Base-by-base conservation (phyloP, 1,140 invertebrate genomes). In the Acromyrmex heyeri region DNA sequence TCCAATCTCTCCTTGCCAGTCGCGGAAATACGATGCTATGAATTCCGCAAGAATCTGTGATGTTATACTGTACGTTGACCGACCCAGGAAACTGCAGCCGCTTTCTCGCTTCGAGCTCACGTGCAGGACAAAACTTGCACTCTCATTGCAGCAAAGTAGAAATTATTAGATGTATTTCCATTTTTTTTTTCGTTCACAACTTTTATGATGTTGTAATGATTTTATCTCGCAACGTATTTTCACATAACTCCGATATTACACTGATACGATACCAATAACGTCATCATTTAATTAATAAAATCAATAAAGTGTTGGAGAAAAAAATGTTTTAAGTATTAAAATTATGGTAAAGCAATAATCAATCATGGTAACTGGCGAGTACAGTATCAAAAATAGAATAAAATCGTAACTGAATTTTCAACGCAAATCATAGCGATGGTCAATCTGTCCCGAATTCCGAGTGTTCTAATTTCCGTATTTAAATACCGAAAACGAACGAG, bases 11-110 rank as follows among this genome's bases (percentile, higher is more conserved):
- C 38, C 57, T 48, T 24, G 21, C 75, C 61, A 44, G 53, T 73
- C 79, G 44, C 69, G 55, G 79, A 83, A 83, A 83, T 83, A 73
- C 69, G 69, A 73, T 24, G 48, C 78, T 57, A 65, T 34, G 55
- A 73, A 82, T 72, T 67, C 79, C 67, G 69, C 82, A 48, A 78
- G 61, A 85, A 67, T 85, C 50, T 57, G 48, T 16, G 64, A 85
- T 65, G 73, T 78, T 76, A 38, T 38, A 78, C 48, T 78, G 73
- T 64, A 64, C 73, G 48, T 57, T 78, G 59, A 48, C 83, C 61
- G 62, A 85, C 16, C 34, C 61, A 65, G 48, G 48, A 86, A 86
- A 69, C 62, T 61, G 64, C 24, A 12, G 18, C 62, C 61, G 77
- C 65, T 67, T 79, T 79, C 77, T 34, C 38, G 27, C 50, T 30